These are phyloP conservation scores for Tiliqua scincoides DNA, from an alignment of 2,113 vertebrate genomes.

Conservation along the genomic window DNA sequence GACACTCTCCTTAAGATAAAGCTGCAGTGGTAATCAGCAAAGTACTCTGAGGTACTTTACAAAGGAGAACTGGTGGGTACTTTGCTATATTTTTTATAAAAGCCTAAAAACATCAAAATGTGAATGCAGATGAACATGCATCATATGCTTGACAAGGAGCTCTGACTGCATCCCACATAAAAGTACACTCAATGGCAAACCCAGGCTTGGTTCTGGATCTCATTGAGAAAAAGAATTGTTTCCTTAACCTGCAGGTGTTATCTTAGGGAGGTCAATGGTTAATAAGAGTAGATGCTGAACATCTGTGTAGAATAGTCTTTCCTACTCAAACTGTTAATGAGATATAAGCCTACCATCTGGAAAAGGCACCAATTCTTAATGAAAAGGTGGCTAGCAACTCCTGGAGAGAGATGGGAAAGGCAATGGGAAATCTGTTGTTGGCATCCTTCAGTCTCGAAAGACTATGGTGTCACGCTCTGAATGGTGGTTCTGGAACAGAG, in stretches of 20 bases:
- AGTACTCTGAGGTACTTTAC: not conserved
- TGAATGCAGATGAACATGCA: not conserved
- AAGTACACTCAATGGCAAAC: not conserved
- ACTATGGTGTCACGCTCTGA: no score
- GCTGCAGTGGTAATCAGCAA: no score
- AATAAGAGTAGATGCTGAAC: not conserved
- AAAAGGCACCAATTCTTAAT: not conserved
- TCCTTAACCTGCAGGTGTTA: not conserved
- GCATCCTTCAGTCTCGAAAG: no score
- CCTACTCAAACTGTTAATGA: not conserved
- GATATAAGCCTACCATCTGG: not conserved
- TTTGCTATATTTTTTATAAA: not conserved
- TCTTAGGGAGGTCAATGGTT: conserved; percentile 1
- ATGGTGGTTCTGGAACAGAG: no score
- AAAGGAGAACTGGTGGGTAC: not conserved
- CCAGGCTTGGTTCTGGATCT: not conserved
- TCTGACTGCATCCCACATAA: not conserved
- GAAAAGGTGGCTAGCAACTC: not conserved
- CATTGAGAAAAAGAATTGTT: not conserved
- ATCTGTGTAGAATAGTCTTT: not conserved
- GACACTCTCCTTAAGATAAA: no score
- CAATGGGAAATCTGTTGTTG: no score
- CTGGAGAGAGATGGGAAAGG: not conserved
- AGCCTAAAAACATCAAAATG: not conserved
- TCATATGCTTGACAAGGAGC: not conserved